Evolutionary conservation across 2,888 invertebrate genomes (phyloP), one percentile per base, ranked within the genome.

Genomic region (Diogma glabrata): DNA sequence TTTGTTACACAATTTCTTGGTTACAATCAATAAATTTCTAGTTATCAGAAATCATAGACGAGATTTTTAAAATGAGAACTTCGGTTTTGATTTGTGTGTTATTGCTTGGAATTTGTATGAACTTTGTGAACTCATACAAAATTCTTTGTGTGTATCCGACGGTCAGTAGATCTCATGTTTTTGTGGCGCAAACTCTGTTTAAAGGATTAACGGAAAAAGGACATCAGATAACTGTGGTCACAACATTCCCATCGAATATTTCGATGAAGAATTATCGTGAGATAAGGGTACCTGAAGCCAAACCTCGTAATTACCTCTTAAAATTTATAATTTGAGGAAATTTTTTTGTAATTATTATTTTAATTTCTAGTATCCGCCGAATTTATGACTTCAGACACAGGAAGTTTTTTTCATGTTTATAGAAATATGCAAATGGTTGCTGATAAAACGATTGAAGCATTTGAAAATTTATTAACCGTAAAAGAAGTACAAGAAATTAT

Each of bases 401-500:
- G 36, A 36, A 36, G 36, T 36, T 7, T 36, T 36, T 8, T 36
- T 7, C 36, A 36, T 14, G 16, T 36, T n/a, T 36, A 14, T 36
- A 36, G 14, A 36, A 10, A n/a, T 7, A 2, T 36, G n/a, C 36
- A n/a, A 36, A 36, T 6, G 16, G n/a, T 36, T 7, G 16, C 16
- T n/a, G 16, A 36, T 14, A 14, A 14, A 14, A 2, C 16, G n/a
- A 12, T 36, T 6, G 36, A 36, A 16, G 36, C n/a, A 14, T 36
- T n/a, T 36, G 36, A 36, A 8, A 36, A 36, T 6, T 12, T 36
- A 16, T 14, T 52, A 22, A 7, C 33, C 14, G 23, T 49, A 24
- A 36, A 46, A 14, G 10, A 50, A 46, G 49, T 52, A 46, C 20
- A 36, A 22, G 14, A 47, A 12, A 2, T 52, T 12, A 51, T 51